These are phyloP conservation scores for Hippasteria phrygiana DNA, from an alignment of 53 echinoderm and acorn worm genomes.

Conservation along the genomic window DNA sequence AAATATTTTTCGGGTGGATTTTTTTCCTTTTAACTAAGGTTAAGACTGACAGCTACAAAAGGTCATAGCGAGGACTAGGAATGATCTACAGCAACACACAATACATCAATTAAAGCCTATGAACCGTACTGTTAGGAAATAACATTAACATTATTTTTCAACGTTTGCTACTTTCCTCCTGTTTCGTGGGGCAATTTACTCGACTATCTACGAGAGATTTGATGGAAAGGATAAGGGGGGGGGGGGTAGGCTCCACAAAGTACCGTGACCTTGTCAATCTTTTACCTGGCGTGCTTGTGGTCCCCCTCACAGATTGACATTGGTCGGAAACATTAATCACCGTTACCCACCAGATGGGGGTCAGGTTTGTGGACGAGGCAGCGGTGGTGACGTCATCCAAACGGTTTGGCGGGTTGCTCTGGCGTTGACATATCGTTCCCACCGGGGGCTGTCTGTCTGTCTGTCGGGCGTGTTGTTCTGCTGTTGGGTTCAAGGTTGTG, in stretches of 20 bases:
- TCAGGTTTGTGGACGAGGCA: not conserved
- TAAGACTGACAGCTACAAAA: no score
- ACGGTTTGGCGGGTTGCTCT: not conserved
- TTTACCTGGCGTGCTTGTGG: conserved; percentile 61
- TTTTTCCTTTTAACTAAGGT: no score
- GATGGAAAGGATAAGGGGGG: not conserved
- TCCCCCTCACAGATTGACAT: conserved; percentile 6
- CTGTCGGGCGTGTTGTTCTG: conserved; percentile 25
- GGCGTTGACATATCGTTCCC: conserved; percentile 52
- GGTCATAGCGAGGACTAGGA: no score
- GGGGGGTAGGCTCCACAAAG: not conserved
- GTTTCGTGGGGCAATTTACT: no score
- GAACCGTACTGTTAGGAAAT: no score
- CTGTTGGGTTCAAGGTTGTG: conserved; percentile 46
- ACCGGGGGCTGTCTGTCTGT: conserved; percentile 43
- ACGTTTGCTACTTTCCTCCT: no score
- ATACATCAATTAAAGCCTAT: no score
- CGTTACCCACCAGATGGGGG: conserved; percentile 19
- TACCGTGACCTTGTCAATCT: conserved; percentile 51
- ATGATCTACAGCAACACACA: no score
- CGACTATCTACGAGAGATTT: not conserved
- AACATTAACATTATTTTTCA: no score
- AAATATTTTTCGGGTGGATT: no score
- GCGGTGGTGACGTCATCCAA: conserved; percentile 41
- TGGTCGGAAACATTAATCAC: conserved; percentile 58